Evolutionary conservation across 2,113 vertebrate genomes (phyloP), one percentile per base, ranked within the genome.

Genomic region (Uria aalge): DNA sequence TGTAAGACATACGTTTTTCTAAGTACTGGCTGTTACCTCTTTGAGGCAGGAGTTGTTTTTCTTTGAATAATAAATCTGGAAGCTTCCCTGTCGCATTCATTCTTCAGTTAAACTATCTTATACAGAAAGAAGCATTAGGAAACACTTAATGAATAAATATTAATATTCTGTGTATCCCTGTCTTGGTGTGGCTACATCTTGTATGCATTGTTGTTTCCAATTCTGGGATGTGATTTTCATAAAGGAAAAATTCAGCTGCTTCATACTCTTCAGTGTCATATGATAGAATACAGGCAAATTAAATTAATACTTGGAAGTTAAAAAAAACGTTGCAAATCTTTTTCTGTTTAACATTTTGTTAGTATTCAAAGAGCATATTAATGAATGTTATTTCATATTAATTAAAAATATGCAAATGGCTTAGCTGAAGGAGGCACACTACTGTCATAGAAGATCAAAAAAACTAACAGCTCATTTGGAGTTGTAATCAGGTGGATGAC

Each of bases 371-470:
- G 78, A 85, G 30, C 84, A 57, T 91, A 38, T 41, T 73, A 60
- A 50, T 60, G 27, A 75, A 59, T 64, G 24, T 48, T 95, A 40
- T 47, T 92, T 96, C 56, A n/a, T 78, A 47, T 82, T 94, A 94
- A 94, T 94, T 95, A 93, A 89, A 88, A 85, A 64, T 90, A 85
- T 92, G 94, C 74, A 93, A 93, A 96, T 88, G 0, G 5, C 6
- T 63, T 68, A 87, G 69, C 66, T 91, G 74, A 93, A 95, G 73
- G 77, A 95, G 57, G 38, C 41, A 55, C 30, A 67, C 48, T 96
- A 2, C 71, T 57, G 29, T 62, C 41, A 27, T 7, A 36, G 53
- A 90, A 92, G 62, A 68, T 60, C 7, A 43, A 72, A 80, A 81
- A 77, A 24, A 1, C 5, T 34, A 64, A 32, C 27, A 74, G 19